These are phyloP conservation scores for Stomatorhinus walkeri DNA, from an alignment of 2,797 vertebrate species.

Conservation along the genomic window DNA sequence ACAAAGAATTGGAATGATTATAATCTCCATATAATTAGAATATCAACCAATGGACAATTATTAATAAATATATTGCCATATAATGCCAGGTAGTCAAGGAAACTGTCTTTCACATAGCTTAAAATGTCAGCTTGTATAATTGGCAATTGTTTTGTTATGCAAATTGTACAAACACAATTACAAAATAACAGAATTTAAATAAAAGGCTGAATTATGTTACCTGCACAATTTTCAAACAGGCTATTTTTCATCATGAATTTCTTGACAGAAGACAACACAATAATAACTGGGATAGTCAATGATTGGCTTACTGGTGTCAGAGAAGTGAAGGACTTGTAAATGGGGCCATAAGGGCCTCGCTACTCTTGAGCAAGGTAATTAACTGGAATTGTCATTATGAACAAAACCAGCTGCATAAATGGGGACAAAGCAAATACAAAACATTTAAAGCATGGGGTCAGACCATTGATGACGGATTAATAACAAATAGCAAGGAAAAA, in stretches of 20 bases:
- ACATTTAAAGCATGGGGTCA: background rate
- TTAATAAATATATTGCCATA: background rate
- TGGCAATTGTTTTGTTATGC: background rate
- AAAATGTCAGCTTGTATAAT: conserved; percentile 1
- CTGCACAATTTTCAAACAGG: background rate
- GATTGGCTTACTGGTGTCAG: background rate
- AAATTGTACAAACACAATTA: background rate
- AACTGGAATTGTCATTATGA: background rate
- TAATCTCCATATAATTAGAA: background rate
- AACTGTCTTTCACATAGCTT: background rate
- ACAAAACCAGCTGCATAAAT: background rate
- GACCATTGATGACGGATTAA: background rate
- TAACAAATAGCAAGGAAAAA: background rate
- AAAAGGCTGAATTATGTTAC: background rate
- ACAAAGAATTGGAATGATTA: background rate
- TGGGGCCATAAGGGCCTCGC: background rate
- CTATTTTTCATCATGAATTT: background rate
- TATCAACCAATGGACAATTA: background rate
- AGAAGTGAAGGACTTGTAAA: background rate
- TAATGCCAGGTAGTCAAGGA: background rate
- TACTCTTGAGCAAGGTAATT: background rate
- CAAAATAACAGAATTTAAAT: background rate
- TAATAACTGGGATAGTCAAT: background rate
- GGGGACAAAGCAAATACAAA: background rate
- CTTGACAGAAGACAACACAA: background rate